phyloP scores from a whole-genome alignment of 1,140 invertebrate genomes.

The Schlechtendalia chinensis region DNA sequence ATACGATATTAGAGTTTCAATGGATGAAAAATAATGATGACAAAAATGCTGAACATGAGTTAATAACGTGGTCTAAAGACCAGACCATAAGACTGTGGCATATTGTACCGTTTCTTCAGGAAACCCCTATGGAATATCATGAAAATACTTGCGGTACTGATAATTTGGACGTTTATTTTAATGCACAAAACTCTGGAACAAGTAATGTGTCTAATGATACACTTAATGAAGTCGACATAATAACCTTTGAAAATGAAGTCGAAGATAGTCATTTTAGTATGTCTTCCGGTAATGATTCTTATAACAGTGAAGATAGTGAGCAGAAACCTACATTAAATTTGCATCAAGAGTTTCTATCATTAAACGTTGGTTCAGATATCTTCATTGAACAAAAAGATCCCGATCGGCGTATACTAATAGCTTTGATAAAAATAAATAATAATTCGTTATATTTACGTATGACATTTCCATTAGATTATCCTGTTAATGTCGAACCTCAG shows the following conservation, averaged over 20 bases:
- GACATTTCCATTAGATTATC: conserved; percentile 30
- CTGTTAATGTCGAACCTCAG: conserved; percentile 27
- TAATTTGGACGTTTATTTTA: conserved; percentile 11
- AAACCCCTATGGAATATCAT: conserved; percentile 59
- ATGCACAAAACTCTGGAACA: not conserved
- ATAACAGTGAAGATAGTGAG: conserved; percentile 13
- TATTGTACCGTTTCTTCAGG: conserved; percentile 79
- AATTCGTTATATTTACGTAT: conserved; percentile 18
- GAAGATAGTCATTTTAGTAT: conserved; percentile 19
- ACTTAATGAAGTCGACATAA: not conserved
- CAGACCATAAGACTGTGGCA: conserved; percentile 87
- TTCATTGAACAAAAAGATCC: conserved; percentile 46
- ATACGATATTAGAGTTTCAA: conserved; percentile 92
- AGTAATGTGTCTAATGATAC: conserved; percentile 14
- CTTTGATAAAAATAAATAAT: conserved; percentile 29
- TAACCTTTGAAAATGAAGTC: conserved; percentile 15
- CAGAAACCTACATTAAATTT: conserved; percentile 13
- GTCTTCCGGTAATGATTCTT: conserved; percentile 47
- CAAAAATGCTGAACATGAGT: conserved; percentile 66
- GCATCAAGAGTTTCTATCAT: conserved; percentile 34
- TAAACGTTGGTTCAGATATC: conserved; percentile 25
- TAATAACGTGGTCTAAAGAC: conserved; percentile 95
- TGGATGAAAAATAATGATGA: conserved; percentile 64
- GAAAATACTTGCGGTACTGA: not conserved
- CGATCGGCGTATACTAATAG: conserved; percentile 37